Percentiles rank a stretch among this genome's conserved stretches.
Conservation (phyloP, 1,140 invertebrate genomes). For the Tetramorium parvispinum region DNA sequence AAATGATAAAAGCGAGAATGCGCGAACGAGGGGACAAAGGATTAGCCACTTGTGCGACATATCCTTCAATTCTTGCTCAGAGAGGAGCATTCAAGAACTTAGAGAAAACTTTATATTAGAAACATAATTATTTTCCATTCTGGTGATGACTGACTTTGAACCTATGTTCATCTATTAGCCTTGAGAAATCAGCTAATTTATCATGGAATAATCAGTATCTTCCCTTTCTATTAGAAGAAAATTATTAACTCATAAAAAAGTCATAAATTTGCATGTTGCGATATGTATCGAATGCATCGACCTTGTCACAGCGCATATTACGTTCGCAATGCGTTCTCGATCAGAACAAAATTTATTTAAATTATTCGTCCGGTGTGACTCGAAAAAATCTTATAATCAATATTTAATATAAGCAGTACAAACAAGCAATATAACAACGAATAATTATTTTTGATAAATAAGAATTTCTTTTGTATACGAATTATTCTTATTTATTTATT, state of each 20-base stretch:
- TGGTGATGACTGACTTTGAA: background rate
- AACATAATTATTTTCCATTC: background rate
- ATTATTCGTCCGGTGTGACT: background rate
- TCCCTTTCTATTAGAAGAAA: background rate
- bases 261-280: background rate
- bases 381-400: background rate
- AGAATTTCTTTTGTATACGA: too few species aligned
- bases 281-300: background rate
- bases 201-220: background rate
- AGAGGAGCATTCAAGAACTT: background rate
- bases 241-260: background rate
- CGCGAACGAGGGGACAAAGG: background rate
- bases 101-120: background rate
- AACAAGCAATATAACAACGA: too few species aligned
- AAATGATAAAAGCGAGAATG: background rate
- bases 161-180: background rate
- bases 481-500: too few species aligned
- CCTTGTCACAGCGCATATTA: background rate
- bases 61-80: background rate
- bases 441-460: too few species aligned
- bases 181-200: background rate
- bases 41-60: background rate
- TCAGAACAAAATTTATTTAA: slow-evolving; percentile 33
- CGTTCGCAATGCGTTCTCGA: background rate
- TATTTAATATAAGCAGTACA: background rate